phyloP scores from a whole-genome alignment of 2,113 vertebrate genomes.

The Onychostruthus taczanowskii region DNA sequence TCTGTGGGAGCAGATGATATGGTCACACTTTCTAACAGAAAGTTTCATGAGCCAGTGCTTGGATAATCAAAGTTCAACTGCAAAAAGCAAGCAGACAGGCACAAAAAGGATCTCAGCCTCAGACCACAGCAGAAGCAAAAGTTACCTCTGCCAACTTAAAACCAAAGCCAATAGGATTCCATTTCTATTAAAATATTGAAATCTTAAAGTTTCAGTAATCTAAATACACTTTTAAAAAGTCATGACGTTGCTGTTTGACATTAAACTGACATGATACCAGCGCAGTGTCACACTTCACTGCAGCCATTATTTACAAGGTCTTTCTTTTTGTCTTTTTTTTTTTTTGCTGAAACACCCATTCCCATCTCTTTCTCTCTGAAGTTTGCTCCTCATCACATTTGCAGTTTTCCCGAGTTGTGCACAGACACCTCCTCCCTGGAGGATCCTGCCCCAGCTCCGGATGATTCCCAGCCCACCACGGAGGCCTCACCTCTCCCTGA shows the following conservation, averaged over 20 bases:
- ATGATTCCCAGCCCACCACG: neutral
- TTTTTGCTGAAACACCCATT: slow-evolving; percentile 27
- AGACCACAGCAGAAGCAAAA: slow-evolving; percentile 51
- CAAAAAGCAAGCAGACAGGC: slow-evolving; percentile 53
- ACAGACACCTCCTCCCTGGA: neutral
- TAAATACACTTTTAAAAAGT: slow-evolving; percentile 45
- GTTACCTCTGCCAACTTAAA: slow-evolving; percentile 60
- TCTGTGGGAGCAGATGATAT: slow-evolving; percentile 31
- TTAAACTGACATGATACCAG: slow-evolving; percentile 39
- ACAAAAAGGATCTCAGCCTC: slow-evolving; percentile 28
- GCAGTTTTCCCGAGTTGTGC: neutral
- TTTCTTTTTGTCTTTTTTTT: neutral
- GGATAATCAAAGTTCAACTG: slow-evolving; percentile 38
- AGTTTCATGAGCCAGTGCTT: neutral
- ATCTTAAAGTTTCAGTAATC: slow-evolving; percentile 62
- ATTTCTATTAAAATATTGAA: slow-evolving; percentile 62
- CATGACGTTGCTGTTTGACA: slow-evolving; percentile 39
- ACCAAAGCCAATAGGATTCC: slow-evolving; percentile 47
- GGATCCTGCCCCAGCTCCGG: neutral
- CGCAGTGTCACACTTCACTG: slow-evolving; percentile 32
- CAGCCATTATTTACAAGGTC: slow-evolving; percentile 49
- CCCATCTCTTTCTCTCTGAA: neutral
- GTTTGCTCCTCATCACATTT: neutral
- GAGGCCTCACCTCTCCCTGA: slow-evolving; percentile 7
- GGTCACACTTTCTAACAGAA: slow-evolving; percentile 50